Evolutionary conservation across 2,888 invertebrate genomes (phyloP).

Genomic region (Standfussiana lucernea): DNA sequence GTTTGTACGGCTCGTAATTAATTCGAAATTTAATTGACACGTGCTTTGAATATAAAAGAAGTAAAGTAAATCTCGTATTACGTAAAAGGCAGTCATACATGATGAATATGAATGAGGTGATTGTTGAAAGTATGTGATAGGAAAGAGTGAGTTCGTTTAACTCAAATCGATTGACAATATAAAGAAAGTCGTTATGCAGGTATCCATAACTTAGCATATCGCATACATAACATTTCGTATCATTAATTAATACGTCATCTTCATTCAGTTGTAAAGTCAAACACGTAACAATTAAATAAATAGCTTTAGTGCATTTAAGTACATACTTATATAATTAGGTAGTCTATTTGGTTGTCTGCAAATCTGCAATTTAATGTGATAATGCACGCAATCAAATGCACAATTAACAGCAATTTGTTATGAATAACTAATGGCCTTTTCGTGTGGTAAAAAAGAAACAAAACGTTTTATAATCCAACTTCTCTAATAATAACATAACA

Average conservation of each 20-base stretch:
- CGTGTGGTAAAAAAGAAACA: slow-evolving; percentile 15
- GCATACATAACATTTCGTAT: slow-evolving; percentile 60
- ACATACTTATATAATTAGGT: slow-evolving; percentile 68
- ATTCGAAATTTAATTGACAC: slow-evolving; percentile 36
- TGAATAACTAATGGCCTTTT: slow-evolving; percentile 17
- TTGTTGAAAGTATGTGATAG: slow-evolving; percentile 61
- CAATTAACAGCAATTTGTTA: slow-evolving; percentile 29
- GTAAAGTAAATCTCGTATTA: slow-evolving; percentile 55
- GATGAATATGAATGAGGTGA: slow-evolving; percentile 57
- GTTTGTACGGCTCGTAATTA: slow-evolving; percentile 29
- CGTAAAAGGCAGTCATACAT: slow-evolving; percentile 48
- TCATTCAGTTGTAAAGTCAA: slow-evolving; percentile 51
- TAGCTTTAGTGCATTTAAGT: slow-evolving; percentile 36
- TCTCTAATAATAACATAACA: background rate
- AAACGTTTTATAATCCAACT: slow-evolving; percentile 3
- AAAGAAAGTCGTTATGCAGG: slow-evolving; percentile 66
- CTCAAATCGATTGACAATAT: slow-evolving; percentile 49
- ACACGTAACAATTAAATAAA: slow-evolving; percentile 50
- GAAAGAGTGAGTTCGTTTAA: slow-evolving; percentile 58
- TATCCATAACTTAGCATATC: slow-evolving; percentile 58
- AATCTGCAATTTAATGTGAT: slow-evolving; percentile 19
- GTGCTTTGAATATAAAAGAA: slow-evolving; percentile 45
- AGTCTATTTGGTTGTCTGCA: slow-evolving; percentile 26
- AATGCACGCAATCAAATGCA: slow-evolving; percentile 36
- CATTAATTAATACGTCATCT: slow-evolving; percentile 60